A percentile compares a stretch with the other conserved stretches of the same genome.
These are phyloP conservation scores for Syngnathoides biaculeatus DNA, from an alignment of 2,113 vertebrate species.

Conservation along the genomic window DNA sequence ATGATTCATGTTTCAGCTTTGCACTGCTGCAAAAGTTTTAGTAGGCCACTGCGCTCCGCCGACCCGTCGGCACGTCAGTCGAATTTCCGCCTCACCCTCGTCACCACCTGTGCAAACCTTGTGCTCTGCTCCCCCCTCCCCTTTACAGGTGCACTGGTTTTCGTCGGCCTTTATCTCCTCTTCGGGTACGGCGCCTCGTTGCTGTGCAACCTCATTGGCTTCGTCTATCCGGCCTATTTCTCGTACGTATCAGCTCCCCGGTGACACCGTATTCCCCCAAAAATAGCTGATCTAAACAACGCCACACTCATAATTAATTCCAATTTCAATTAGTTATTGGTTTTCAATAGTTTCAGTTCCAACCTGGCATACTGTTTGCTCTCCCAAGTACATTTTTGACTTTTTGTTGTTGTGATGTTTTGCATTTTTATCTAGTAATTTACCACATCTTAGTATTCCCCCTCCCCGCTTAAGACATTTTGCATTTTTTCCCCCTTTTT, in stretches of 20 bases:
- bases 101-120: conserved; percentile 2
- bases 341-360: neutral
- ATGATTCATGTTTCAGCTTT: neutral
- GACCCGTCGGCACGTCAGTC: conserved; percentile 17
- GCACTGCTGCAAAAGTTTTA: neutral
- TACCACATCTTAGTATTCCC: neutral
- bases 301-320: too few species aligned
- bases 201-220: conserved; percentile 92
- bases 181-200: conserved; percentile 90
- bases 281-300: neutral
- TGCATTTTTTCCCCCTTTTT: too few species aligned
- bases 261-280: too few species aligned
- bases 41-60: conserved; percentile 24
- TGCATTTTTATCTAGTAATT: neutral
- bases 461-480: too few species aligned
- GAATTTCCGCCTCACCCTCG: conserved; percentile 12
- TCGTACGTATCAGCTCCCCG: conserved; percentile 78
- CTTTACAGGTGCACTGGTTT: conserved; percentile 67
- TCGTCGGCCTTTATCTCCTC: conserved; percentile 82
- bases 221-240: conserved; percentile 86
- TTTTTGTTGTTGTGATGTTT: too few species aligned
- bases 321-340: too few species aligned
- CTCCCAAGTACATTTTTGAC: too few species aligned
- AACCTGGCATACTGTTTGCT: neutral
- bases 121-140: conserved; percentile 9